Conservation (phyloP, 2,797 vertebrate genomes). For the Novumbra hubbsi region DNA sequence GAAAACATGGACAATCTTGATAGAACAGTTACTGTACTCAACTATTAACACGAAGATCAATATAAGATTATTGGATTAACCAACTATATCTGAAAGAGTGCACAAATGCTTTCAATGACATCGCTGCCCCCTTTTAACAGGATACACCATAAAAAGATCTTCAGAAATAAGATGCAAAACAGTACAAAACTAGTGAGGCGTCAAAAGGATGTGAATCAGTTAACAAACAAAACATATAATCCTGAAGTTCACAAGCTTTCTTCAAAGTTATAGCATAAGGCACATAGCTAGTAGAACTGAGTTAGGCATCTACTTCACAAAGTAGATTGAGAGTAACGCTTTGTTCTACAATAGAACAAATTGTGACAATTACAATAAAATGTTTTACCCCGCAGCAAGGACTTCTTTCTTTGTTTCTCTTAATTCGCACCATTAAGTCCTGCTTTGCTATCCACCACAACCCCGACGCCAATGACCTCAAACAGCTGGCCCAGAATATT, state of each 20-base stretch:
- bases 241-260: conserved; percentile 99
- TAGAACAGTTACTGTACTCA: conserved; percentile 99
- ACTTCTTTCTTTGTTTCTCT: conserved; percentile 58
- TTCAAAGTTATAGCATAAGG: conserved; percentile 98
- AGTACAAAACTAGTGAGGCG: conserved; percentile 99
- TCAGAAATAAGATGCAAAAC: conserved; percentile 98
- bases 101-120: conserved; percentile 98
- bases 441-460: conserved; percentile 6
- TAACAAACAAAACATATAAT: conserved; percentile 98
- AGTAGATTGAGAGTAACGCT: conserved; percentile 95
- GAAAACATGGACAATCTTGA: conserved; percentile 99
- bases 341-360: conserved; percentile 96
- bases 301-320: conserved; percentile 94
- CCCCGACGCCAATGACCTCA: conserved; percentile 5
- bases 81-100: conserved; percentile 98
- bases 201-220: conserved; percentile 96
- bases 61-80: conserved; percentile 98
- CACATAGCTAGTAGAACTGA: conserved; percentile 96
- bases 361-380: conserved; percentile 87
- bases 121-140: conserved; percentile 92
- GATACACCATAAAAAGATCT: conserved; percentile 99
- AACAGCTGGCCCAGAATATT: conserved; percentile 10
- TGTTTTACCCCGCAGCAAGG: conserved; percentile 82
- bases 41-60: conserved; percentile 99
- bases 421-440: not conserved